Evolutionary conservation across 30 jellyfish, hydroid and myxozoan genomes (phyloP), one percentile per base, ranked within the genome.

Genomic region (Hydractinia symbiolongicarpus): DNA sequence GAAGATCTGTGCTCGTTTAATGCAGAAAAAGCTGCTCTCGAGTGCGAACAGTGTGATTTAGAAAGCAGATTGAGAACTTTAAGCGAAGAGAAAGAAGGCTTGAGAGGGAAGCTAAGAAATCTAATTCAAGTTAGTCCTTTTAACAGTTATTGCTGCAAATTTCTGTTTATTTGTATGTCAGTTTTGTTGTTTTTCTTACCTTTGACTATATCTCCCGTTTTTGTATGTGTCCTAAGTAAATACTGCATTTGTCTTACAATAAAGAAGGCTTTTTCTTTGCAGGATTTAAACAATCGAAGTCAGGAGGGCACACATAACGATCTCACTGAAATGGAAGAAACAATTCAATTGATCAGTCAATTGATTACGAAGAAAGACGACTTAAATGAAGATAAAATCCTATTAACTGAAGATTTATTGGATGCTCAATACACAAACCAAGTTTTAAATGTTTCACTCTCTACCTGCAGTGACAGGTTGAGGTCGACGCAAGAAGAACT

Each of bases 1-100:
- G 95, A 83, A 50, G 98, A 91, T 75, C 69, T 91, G 9, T 88
- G 93, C 5, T 72, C 52, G 6, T 91, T 81, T 72, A 91, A 91
- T 55, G 83, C 73, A 5, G 98, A 91, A 72, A 82, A 80, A 50
- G 91, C 86, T 4, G 98, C 89, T 56, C 69, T 91, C 57, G 90
- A 82, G 55, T 86, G 70, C 54, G 95, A 86, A 76, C 96, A 86
- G 76, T 62, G 17, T 49, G 82, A 68, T 8, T 82, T 91, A 55
- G 92, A 84, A 67, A 75, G 81, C 44, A 82, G 94, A 51, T 72
- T 91, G 60, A 71, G 67, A 14, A 73, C 71, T 51, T 83, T 90
- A 16, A 86, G 66, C 15, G 61, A 21, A 7, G 84, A 85, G 77
- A 91, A 83, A 60, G 77, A 79, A 6, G 94, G 78, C 44, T 77